Evolutionary conservation across 2,888 invertebrate genomes (phyloP), one percentile per base, ranked within the genome.

Genomic region (Rotaria socialis): DNA sequence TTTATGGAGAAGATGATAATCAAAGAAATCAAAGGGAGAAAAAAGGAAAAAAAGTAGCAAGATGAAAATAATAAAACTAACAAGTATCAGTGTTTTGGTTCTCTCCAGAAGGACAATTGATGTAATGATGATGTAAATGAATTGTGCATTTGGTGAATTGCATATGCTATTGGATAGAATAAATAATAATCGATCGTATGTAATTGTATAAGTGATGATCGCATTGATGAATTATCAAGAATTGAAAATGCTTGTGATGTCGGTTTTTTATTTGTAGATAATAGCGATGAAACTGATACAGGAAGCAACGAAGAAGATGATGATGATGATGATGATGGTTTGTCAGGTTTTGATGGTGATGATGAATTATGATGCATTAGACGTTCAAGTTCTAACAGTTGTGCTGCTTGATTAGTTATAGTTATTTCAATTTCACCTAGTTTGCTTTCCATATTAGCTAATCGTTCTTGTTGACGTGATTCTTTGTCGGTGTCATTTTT

Each of bases 351-450:
- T n/a, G 80, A 22, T 80, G 80, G 80, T 47, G 80, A 47, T 24
- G 80, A 80, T 67, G 7, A 6, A 2, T 35, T 3, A 80, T 80
- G 47, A 1, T 80, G 80, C 2, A 80, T 43, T 19, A 47, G 14
- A 80, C 80, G 80, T n/a, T 47, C 80, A 8, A 80, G 43, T 80
- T 80, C 24, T 47, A 24, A 14, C 47, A 80, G 1, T 24, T 80
- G 22, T 4, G 80, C 80, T n/a, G 80, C 24, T 80, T 80, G 80
- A 80, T 80, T 80, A 24, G 80, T 35, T 47, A 47, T n/a, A 41
- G 8, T 47, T 2, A 80, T 10, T 80, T 47, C 80, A n/a, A 80
- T 24, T 47, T 80, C 80, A 47, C 47, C 24, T 80, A 80, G 11
- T n/a, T 47, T 35, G 47, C 19, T 43, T 47, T 80, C 80, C 47